Evolutionary conservation across 2,888 invertebrate species (phyloP).

Genomic region (Lasius fuliginosus): DNA sequence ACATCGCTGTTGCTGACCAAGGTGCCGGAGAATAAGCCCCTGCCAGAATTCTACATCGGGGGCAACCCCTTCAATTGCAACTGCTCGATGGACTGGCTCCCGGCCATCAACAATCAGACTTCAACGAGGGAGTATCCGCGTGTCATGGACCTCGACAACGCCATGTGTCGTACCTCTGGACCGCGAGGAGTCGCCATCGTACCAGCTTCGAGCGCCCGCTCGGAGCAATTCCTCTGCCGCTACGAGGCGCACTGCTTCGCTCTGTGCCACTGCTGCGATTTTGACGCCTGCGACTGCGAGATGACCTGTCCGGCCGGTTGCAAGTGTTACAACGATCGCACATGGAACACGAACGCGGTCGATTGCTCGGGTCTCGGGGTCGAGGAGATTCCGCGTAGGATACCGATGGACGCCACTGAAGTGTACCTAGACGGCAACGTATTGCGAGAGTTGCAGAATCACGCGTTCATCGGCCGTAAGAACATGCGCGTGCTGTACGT

Average conservation of each 20-base stretch:
- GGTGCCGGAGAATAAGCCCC: constrained; percentile 90
- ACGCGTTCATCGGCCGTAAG: constrained; percentile 96
- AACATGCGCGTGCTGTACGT: constrained; percentile 95
- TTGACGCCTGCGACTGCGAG: constrained; percentile 98
- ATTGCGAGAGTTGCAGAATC: constrained; percentile 93
- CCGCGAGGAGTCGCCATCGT: constrained; percentile 93
- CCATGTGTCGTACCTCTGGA: constrained; percentile 95
- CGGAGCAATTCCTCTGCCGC: constrained; percentile 95
- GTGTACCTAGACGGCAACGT: constrained; percentile 97
- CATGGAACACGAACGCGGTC: constrained; percentile 97
- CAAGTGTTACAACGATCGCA: constrained; percentile 97
- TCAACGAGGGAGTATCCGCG: constrained; percentile 94
- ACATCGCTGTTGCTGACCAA: constrained; percentile 93
- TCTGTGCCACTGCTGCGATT: constrained; percentile 98
- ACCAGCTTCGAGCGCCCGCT: constrained; percentile 91
- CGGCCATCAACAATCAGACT: constrained; percentile 95
- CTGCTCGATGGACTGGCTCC: constrained; percentile 98
- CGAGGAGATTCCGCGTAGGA: constrained; percentile 92
- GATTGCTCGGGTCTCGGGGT: constrained; percentile 95
- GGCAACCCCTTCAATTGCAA: constrained; percentile 98
- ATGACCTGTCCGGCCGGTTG: constrained; percentile 98
- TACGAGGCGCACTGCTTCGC: constrained; percentile 98
- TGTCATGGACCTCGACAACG: constrained; percentile 95
- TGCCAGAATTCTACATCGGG: constrained; percentile 96
- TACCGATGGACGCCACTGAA: constrained; percentile 98